A percentile compares a stretch with the other conserved stretches of the same genome.
Evolutionary conservation across 2,888 invertebrate genomes (phyloP).

Genomic region (Polia nebulosa): DNA sequence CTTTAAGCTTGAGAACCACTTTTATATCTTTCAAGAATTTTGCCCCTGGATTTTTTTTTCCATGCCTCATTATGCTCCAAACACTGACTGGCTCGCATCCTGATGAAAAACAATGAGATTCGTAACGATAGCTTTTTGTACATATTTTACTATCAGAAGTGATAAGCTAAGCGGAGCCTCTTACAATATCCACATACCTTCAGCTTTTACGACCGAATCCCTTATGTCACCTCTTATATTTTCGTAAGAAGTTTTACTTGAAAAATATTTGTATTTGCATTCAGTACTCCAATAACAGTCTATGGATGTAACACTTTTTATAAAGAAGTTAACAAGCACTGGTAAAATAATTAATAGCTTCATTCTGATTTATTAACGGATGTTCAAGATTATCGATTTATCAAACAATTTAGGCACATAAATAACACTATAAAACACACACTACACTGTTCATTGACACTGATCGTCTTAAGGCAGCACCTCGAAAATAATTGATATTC

Average conservation of each 20-base stretch:
- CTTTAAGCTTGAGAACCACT: constrained; percentile 68
- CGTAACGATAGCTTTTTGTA: background rate
- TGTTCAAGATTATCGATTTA: background rate
- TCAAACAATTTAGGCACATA: background rate
- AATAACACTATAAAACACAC: constrained; percentile 21
- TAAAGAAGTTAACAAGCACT: constrained; percentile 27
- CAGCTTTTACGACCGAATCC: constrained; percentile 68
- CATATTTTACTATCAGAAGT: background rate
- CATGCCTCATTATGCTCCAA: constrained; percentile 77
- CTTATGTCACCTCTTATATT: constrained; percentile 81
- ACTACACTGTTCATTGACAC: constrained; percentile 1
- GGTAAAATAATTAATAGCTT: constrained; percentile 12
- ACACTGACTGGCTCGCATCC: constrained; percentile 78
- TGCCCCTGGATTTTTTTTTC: constrained; percentile 73
- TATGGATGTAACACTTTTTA: constrained; percentile 47
- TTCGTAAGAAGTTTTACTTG: constrained; percentile 80
- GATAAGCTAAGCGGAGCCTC: background rate
- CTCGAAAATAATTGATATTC: no score
- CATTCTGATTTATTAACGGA: constrained; percentile 18
- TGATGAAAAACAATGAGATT: background rate
- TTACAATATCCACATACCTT: constrained; percentile 30
- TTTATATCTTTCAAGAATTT: constrained; percentile 67
- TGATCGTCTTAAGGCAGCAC: background rate
- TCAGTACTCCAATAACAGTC: constrained; percentile 81
- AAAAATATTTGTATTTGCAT: constrained; percentile 80